Conservation (phyloP, 1,140 invertebrate species). For the Kradibia gibbosae region DNA sequence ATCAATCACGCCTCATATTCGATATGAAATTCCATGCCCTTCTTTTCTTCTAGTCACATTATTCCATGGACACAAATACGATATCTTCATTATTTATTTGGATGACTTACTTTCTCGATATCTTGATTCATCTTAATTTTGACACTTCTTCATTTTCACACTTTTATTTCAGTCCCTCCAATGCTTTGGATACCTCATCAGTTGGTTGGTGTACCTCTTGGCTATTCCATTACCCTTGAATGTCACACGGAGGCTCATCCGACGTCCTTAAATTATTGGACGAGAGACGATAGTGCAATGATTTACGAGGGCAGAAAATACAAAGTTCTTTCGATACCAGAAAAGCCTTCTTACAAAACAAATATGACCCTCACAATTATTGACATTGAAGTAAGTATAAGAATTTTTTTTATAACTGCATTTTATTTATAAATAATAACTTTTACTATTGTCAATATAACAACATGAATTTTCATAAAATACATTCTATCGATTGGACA, state of each 20-base stretch:
- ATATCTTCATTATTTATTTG: not conserved
- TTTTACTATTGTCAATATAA: too few relatives aligned
- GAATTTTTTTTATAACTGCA: too few relatives aligned
- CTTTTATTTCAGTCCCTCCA: conserved; percentile 83
- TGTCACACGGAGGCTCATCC: conserved; percentile 93
- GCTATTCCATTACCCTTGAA: conserved; percentile 87
- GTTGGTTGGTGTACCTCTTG: conserved; percentile 85
- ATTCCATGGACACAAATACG: not conserved
- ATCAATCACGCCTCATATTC: conserved; percentile 63
- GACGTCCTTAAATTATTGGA: conserved; percentile 93
- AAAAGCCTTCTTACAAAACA: conserved; percentile 82
- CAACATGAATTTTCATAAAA: too few relatives aligned
- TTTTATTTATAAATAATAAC: too few relatives aligned
- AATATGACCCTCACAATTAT: conserved; percentile 87
- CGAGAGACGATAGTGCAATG: conserved; percentile 88
- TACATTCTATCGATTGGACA: too few relatives aligned
- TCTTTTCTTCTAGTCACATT: not conserved
- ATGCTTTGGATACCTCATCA: conserved; percentile 93
- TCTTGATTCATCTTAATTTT: not conserved
- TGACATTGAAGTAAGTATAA: conserved; percentile 76
- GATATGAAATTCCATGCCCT: conserved; percentile 5
- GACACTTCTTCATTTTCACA: not conserved
- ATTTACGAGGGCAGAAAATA: conserved; percentile 90
- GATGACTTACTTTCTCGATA: too few relatives aligned
- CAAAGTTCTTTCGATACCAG: conserved; percentile 71